Conservation (phyloP, 2,797 vertebrate species). For the Macropus fuliginosus region DNA sequence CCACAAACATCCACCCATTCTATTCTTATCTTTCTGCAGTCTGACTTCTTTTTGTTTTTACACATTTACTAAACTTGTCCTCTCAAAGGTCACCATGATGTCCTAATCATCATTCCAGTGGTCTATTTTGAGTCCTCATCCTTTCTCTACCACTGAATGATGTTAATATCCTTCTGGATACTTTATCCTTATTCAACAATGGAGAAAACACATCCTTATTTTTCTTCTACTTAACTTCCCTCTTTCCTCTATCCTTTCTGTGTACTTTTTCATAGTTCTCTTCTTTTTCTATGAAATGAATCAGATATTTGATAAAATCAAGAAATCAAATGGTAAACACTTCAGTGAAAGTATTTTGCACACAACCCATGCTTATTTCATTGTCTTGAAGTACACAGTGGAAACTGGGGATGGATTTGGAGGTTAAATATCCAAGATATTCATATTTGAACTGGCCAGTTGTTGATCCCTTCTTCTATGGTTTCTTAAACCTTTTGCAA, state of each 20-base stretch:
- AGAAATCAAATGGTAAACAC: not conserved
- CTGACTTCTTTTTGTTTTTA: too few species aligned
- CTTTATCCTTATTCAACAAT: not conserved
- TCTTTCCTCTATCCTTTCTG: not conserved
- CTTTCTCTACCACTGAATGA: constrained; percentile 16
- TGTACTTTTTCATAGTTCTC: not conserved
- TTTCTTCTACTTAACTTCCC: not conserved
- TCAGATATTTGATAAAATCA: not conserved
- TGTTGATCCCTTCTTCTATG: constrained; percentile 71
- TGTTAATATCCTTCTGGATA: constrained; percentile 51
- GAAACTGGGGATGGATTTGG: constrained; percentile 57
- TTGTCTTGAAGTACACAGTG: not conserved
- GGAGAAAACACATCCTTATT: too few species aligned
- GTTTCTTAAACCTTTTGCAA: constrained; percentile 68
- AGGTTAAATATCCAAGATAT: constrained; percentile 47
- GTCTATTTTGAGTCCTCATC: constrained; percentile 20
- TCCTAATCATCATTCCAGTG: too few species aligned
- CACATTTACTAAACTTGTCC: too few species aligned
- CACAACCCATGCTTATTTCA: not conserved
- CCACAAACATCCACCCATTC: too few species aligned
- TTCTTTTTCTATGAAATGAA: not conserved
- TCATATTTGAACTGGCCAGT: constrained; percentile 53
- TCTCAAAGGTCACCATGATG: too few species aligned
- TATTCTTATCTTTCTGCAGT: too few species aligned
- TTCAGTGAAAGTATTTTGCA: constrained; percentile 32